Base-by-base conservation (phyloP, 2,113 vertebrate genomes). In the Nothobranchius furzeri region DNA sequence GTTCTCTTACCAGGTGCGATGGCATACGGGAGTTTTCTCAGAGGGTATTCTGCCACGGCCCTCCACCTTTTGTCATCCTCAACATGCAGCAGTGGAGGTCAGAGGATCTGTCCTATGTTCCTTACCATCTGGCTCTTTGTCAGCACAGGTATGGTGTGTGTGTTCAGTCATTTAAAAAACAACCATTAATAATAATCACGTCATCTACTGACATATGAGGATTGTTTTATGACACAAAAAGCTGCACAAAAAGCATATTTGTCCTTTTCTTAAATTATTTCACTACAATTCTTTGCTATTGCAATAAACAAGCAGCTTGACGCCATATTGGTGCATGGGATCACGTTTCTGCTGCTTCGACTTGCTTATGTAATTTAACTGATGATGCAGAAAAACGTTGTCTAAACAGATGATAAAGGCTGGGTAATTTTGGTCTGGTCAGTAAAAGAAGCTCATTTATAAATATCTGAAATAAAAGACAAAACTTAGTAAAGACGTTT, bases 81-180 rank as follows among this genome's bases (percentile, higher is more conserved):
- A 95, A 96, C 90, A 96, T 96, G 95, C 94, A 96, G 87, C 91
- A 94, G 70, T 96, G 95, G 95, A 95, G 92, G 83, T 94, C 95
- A 11, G 95, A 96, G 85, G 95, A 95, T 30, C 88, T 96, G 69
- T 94, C 94, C 13, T 96, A 96, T 53, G 94, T 96, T 35, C 95
- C 95, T 0, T 96, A 95, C 78, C 89, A 94, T 46, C 87, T 96
- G 81, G 94, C 90, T 63, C 90, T 96, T 79, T 95, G 93, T 47
- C 91, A 95, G 70, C 94, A 94, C 81, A 94, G 94, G 95, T 96
- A 88, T 50, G 82, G 11, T 2, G 8, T 15, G 15, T 36, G 17
- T 55, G 52, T 54, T 54, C 48, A 50, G 48, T 40, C 4, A 9
- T 40, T 3, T 40, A 40, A 5, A 40, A 4, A 30, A 20, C 20